Evolutionary conservation across 2,888 invertebrate genomes (phyloP).

Genomic region (Metellina segmentata): DNA sequence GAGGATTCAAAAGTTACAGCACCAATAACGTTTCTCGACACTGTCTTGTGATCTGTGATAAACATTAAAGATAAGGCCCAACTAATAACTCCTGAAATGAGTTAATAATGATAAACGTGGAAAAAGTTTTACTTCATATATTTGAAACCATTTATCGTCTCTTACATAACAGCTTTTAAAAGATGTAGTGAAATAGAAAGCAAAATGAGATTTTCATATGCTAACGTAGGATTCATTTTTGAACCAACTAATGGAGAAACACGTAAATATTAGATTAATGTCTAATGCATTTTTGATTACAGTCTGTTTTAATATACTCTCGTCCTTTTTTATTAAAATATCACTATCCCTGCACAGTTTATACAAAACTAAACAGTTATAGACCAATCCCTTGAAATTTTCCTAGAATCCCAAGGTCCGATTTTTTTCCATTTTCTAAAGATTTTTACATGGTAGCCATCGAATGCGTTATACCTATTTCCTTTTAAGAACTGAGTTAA

Average conservation of each 20-base stretch:
- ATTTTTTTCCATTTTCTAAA: too few relatives aligned
- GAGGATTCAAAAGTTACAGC: background rate
- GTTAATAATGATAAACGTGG: slow-evolving; percentile 20
- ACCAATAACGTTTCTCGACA: background rate
- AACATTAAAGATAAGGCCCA: background rate
- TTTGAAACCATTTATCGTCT: background rate
- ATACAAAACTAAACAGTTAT: background rate
- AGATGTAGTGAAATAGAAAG: background rate
- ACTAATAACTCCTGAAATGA: slow-evolving; percentile 3
- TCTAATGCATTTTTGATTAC: slow-evolving; percentile 26
- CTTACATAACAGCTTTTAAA: background rate
- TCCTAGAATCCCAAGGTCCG: background rate
- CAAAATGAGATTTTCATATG: slow-evolving; percentile 24
- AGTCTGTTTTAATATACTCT: background rate
- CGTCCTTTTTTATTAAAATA: background rate
- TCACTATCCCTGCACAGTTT: background rate
- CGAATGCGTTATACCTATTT: too few relatives aligned
- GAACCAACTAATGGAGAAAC: background rate
- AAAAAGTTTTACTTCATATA: background rate
- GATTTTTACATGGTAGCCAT: too few relatives aligned
- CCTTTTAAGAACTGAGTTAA: too few relatives aligned
- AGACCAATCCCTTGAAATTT: background rate
- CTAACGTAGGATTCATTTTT: slow-evolving; percentile 17
- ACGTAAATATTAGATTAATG: slow-evolving; percentile 35
- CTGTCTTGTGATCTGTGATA: background rate